These are phyloP conservation scores for Stictocephala bisonia DNA, from an alignment of 2,888 invertebrate genomes.

Conservation along the genomic window DNA sequence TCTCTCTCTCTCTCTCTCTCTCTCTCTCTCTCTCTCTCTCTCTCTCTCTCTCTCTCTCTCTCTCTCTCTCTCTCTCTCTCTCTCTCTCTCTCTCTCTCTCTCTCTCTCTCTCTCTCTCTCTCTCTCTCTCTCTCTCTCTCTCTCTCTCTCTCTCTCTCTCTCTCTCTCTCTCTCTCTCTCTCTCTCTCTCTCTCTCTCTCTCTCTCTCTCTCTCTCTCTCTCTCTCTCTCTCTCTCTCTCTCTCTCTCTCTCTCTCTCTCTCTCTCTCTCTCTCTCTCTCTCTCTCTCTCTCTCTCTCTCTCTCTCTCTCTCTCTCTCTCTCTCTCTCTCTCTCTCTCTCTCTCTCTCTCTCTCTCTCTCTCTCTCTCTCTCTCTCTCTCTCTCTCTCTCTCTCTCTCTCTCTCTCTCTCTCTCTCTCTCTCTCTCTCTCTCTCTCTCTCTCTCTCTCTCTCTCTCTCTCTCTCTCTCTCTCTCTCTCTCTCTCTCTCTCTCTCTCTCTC, in stretches of 20 bases:
- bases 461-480: slow-evolving; percentile 11
- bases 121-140: background rate
- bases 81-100: background rate
- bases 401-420: background rate
- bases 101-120: background rate
- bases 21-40: background rate
- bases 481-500: background rate
- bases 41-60: background rate
- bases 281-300: background rate
- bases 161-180: background rate
- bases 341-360: background rate
- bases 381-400: background rate
- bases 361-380: background rate
- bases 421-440: background rate
- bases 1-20: background rate
- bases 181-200: background rate
- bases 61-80: background rate
- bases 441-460: background rate
- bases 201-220: background rate
- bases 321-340: background rate
- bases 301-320: background rate
- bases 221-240: background rate
- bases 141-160: background rate
- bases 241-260: background rate
- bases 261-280: background rate